These are phyloP conservation scores for Brachyhypopomus gauderio DNA, from an alignment of 2,113 vertebrate genomes.

Conservation along the genomic window DNA sequence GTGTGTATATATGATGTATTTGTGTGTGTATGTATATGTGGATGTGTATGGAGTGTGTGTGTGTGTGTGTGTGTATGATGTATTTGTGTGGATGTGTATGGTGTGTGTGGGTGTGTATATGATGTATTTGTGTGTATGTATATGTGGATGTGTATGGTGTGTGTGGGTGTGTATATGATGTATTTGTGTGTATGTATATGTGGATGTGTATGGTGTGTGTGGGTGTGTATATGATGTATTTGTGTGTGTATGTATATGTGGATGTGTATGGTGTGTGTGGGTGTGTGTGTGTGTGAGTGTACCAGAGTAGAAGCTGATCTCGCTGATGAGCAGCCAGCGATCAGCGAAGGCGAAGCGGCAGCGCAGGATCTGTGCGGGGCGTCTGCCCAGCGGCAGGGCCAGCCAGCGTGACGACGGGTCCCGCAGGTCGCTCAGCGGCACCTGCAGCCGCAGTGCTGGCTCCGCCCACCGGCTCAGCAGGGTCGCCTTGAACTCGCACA, in stretches of 20 bases:
- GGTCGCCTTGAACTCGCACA: slow-evolving; percentile 82
- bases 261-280: neutral
- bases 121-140: no score
- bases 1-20: no score
- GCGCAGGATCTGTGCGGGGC: slow-evolving; percentile 79
- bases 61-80: no score
- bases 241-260: neutral
- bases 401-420: slow-evolving; percentile 85
- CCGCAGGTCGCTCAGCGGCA: slow-evolving; percentile 77
- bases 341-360: slow-evolving; percentile 87
- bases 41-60: no score
- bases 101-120: no score
- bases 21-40: no score
- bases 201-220: no score
- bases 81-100: no score
- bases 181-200: no score
- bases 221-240: neutral
- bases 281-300: slow-evolving; percentile 48
- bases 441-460: slow-evolving; percentile 64
- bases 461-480: slow-evolving; percentile 82
- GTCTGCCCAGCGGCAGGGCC: slow-evolving; percentile 76
- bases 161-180: no score
- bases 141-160: no score
- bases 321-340: slow-evolving; percentile 91
- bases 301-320: slow-evolving; percentile 89